Conservation (phyloP, 2,113 vertebrate species). For the Fulmarus glacialis region DNA sequence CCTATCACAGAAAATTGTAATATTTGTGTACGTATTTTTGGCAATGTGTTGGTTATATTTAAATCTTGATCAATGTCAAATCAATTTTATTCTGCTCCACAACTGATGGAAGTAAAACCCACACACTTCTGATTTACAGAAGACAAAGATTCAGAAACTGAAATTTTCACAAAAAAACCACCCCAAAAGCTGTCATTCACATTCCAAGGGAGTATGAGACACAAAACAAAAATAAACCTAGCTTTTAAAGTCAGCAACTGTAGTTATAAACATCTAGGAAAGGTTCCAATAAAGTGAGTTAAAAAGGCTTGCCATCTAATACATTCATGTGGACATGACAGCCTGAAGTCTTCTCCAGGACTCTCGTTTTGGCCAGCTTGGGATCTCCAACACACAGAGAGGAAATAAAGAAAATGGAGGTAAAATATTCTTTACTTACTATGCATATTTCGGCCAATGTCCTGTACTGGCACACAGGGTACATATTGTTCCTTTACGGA, state of each 20-base stretch:
- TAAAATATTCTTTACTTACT: not conserved
- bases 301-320: not conserved
- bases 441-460: not conserved
- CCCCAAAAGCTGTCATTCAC: not conserved
- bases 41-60: not conserved
- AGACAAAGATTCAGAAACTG: not conserved
- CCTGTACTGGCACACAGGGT: not conserved
- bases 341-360: not conserved
- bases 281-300: not conserved
- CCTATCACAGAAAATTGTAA: not conserved
- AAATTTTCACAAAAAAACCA: not conserved
- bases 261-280: not conserved
- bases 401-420: not conserved
- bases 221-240: not conserved
- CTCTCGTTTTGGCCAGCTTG: not conserved
- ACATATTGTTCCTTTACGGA: not conserved
- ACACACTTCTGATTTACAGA: not conserved
- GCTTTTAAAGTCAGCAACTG: not conserved
- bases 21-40: not conserved
- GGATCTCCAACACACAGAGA: not conserved
- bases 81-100: not conserved
- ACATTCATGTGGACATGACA: not conserved
- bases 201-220: not conserved
- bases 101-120: not conserved
- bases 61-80: not conserved